Evolutionary conservation across 2,888 invertebrate genomes (phyloP), one percentile per base, ranked within the genome.

Genomic region (Drosophila hamatofila): DNA sequence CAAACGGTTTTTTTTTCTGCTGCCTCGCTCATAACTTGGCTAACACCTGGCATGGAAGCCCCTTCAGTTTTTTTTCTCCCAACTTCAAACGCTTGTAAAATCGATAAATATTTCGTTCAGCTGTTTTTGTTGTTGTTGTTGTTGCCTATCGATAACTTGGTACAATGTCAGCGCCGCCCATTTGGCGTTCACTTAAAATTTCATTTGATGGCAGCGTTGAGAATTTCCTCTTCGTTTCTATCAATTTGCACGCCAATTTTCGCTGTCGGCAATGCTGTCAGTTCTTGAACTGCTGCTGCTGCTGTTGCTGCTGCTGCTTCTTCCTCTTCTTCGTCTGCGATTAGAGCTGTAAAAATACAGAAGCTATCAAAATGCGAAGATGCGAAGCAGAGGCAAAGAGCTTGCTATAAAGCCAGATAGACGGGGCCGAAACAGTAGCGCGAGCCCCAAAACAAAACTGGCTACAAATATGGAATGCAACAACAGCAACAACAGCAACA

Each of bases 191-290:
- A 56, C 18, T 73, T 81, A 59, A 62, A 78, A 72, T 74, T 72
- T 74, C 63, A 85, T 88, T 83, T 73, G 65, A 75, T 33, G 61
- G 44, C 57, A 48, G 61, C 68, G 63, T 48, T 41, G 35, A 61
- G 78, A 72, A 66, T 57, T 66, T 66, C 63, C 63, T 48, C 33
- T 57, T 67, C 48, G 18, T 51, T 39, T 59, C 49, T 82, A 80
- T 77, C 87, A 88, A 83, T 83, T 84, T 84, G 85, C 82, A 79
- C 72, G 80, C 76, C 85, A 87, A 89, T 89, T 83, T 83, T 78
- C 27, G 66, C 72, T 80, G 72, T 80, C 80, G 80, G 72, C 77
- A 44, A 16, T 75, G 72, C 61, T 69, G 67, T 69, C 78, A 71
- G 79, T 59, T 81, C 62, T 62, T 62, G 6, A 35, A 12, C 23